Evolutionary conservation across 2,888 invertebrate genomes (phyloP).

Genomic region (Trichopoda pennipes): DNA sequence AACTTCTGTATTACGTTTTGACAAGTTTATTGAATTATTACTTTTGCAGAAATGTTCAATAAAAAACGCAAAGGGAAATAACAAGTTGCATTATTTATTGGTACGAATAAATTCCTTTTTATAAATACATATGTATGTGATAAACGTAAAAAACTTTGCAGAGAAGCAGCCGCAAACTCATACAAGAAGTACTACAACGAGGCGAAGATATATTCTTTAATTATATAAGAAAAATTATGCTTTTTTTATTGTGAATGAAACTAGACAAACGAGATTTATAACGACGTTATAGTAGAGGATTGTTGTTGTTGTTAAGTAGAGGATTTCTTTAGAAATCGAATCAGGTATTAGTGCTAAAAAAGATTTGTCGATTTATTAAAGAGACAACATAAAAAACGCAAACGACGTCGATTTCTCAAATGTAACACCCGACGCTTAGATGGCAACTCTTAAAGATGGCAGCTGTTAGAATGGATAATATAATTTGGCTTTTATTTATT

Average conservation of each 20-base stretch:
- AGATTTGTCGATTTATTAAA: neutral
- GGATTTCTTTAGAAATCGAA: neutral
- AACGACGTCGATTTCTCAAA: no score
- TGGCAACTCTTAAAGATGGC: no score
- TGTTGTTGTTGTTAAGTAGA: neutral
- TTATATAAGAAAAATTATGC: neutral
- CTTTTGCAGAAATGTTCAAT: constrained; percentile 40
- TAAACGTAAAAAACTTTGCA: constrained; percentile 39
- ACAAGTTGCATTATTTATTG: constrained; percentile 62
- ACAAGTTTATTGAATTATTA: constrained; percentile 68
- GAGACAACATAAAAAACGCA: no score
- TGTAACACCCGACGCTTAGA: no score
- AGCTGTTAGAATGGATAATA: no score
- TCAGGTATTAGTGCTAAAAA: neutral
- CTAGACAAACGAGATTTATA: constrained; percentile 22
- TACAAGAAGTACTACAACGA: no score
- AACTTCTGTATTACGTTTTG: constrained; percentile 64
- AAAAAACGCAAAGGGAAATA: constrained; percentile 23
- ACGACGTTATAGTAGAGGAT: neutral
- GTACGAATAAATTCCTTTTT: constrained; percentile 20
- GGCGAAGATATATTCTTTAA: no score
- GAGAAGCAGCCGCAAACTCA: neutral
- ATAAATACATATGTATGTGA: constrained; percentile 26
- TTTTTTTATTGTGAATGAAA: neutral
- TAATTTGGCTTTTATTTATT: no score